phyloP scores from a whole-genome alignment of 2,797 vertebrate species.

The Sciaenops ocellatus region DNA sequence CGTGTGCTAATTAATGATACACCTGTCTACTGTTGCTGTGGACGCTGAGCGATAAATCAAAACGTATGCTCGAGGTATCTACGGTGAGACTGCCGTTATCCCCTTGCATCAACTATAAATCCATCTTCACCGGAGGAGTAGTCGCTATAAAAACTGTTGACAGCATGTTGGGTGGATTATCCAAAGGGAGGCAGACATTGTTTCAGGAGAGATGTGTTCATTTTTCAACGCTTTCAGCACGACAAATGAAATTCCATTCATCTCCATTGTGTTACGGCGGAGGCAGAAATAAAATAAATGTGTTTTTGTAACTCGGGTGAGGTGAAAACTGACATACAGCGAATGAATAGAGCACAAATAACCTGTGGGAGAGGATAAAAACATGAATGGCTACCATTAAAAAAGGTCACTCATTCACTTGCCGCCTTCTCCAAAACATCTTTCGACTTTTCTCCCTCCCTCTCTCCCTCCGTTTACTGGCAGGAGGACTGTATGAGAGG shows the following conservation, averaged over 20 bases:
- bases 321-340: neutral
- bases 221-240: neutral
- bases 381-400: constrained; percentile 21
- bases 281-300: neutral
- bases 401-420: constrained; percentile 38
- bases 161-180: constrained; percentile 2
- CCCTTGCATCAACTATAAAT: constrained; percentile 18
- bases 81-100: neutral
- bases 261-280: neutral
- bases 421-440: constrained; percentile 26
- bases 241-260: constrained; percentile 3
- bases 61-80: neutral
- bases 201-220: neutral
- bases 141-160: constrained; percentile 5
- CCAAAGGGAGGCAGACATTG: neutral
- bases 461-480: constrained; percentile 40
- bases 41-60: constrained; percentile 30
- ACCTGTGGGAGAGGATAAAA: constrained; percentile 38
- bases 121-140: constrained; percentile 4
- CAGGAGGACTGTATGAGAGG: constrained; percentile 52
- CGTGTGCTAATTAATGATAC: neutral
- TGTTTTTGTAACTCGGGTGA: neutral
- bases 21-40: constrained; percentile 11
- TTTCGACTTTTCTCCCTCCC: constrained; percentile 15
- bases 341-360: neutral